Conservation (phyloP, 1,140 invertebrate genomes). For the Papilio xuthus region DNA sequence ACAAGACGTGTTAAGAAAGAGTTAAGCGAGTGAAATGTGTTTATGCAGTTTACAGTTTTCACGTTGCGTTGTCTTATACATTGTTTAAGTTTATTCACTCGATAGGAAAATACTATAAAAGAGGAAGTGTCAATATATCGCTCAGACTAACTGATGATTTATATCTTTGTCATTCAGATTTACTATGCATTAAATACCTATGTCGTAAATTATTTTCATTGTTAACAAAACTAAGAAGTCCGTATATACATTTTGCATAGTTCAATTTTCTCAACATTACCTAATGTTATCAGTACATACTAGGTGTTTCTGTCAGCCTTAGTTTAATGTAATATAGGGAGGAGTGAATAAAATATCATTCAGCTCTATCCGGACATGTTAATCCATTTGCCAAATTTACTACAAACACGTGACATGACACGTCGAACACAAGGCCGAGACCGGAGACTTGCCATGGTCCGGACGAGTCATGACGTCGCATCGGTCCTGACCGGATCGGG, state of each 20-base stretch:
- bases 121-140: background rate
- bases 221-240: background rate
- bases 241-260: background rate
- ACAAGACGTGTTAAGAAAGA: constrained; percentile 32
- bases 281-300: background rate
- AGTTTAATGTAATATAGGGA: background rate
- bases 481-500: background rate
- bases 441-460: too few species aligned
- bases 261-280: background rate
- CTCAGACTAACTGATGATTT: background rate
- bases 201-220: background rate
- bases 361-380: background rate
- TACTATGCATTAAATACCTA: background rate
- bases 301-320: background rate
- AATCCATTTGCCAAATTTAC: constrained; percentile 26
- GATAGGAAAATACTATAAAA: background rate
- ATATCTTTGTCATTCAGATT: background rate
- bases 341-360: background rate
- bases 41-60: constrained; percentile 25
- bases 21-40: constrained; percentile 28
- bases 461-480: background rate
- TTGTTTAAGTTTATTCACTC: background rate
- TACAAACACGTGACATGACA: constrained; percentile 15
- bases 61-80: background rate
- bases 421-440: background rate